A percentile compares a stretch with the other conserved stretches of the same genome.
These are phyloP conservation scores for Liopterus haemorrhoidalis DNA, from an alignment of 2,888 invertebrate species.

Conservation along the genomic window DNA sequence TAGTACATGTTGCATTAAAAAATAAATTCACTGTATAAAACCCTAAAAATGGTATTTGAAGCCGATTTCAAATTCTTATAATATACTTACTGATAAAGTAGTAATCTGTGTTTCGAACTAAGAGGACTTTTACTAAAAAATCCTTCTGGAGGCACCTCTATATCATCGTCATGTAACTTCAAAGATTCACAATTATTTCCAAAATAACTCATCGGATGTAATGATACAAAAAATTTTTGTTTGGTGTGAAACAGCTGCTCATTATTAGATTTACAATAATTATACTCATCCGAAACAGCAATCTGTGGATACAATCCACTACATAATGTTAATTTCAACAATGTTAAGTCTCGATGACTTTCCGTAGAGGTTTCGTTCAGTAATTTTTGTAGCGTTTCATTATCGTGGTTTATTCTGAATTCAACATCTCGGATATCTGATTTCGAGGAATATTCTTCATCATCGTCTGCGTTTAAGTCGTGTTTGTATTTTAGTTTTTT, in stretches of 20 bases:
- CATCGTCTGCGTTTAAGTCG: constrained; percentile 58
- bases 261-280: constrained; percentile 68
- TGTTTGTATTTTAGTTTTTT: constrained; percentile 60
- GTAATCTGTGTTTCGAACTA: constrained; percentile 77
- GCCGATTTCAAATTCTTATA: background rate
- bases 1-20: no score
- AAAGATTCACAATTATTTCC: constrained; percentile 73
- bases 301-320: constrained; percentile 94
- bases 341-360: constrained; percentile 60
- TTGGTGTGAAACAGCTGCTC: constrained; percentile 82
- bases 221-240: constrained; percentile 80
- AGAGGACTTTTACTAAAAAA: constrained; percentile 66
- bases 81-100: constrained; percentile 74
- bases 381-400: constrained; percentile 60
- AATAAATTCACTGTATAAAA: no score
- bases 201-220: constrained; percentile 88
- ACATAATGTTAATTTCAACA: constrained; percentile 76
- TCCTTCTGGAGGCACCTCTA: constrained; percentile 56
- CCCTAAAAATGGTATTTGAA: no score
- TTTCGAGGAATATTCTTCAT: constrained; percentile 48
- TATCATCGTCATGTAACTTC: constrained; percentile 70
- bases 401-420: constrained; percentile 75
- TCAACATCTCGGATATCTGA: constrained; percentile 79
- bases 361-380: constrained; percentile 58
- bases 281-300: constrained; percentile 90